Conservation (phyloP, 37 sponge, comb jelly and placozoan species). For the Tethya wilhelma region DNA sequence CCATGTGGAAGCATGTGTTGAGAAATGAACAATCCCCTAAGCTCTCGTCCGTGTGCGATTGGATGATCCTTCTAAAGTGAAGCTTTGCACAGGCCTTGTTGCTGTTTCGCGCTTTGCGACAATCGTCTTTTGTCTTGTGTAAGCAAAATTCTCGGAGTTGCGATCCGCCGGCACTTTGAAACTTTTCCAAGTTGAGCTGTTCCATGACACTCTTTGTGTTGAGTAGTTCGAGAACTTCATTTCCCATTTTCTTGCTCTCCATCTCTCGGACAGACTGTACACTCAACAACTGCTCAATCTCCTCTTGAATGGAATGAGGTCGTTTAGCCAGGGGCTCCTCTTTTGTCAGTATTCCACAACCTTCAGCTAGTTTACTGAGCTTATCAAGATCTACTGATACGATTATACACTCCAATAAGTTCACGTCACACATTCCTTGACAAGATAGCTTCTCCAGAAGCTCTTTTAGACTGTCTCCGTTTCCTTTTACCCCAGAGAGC, state of each 20-base stretch:
- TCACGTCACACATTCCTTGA: constrained; percentile 31
- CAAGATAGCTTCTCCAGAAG: constrained; percentile 25
- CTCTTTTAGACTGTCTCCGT: neutral
- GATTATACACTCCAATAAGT: neutral
- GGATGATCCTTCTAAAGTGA: constrained; percentile 88
- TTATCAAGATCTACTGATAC: constrained; percentile 40
- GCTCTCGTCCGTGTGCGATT: constrained; percentile 88
- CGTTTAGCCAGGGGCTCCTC: neutral
- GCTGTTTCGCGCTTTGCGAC: constrained; percentile 60
- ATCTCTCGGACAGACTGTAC: constrained; percentile 57
- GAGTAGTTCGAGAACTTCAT: constrained; percentile 81
- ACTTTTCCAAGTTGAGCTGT: constrained; percentile 79
- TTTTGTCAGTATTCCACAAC: neutral
- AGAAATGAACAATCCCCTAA: constrained; percentile 98
- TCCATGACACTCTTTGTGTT: constrained; percentile 79
- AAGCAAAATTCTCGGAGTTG: constrained; percentile 88
- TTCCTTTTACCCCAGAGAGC: neutral
- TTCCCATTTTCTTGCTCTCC: constrained; percentile 74
- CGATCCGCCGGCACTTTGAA: constrained; percentile 79
- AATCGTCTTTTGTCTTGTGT: constrained; percentile 88
- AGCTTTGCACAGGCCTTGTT: constrained; percentile 83
- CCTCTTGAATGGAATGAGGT: neutral
- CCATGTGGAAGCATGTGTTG: constrained; percentile 97
- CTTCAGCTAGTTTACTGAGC: constrained; percentile 14
- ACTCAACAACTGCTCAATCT: constrained; percentile 56